Conservation (phyloP, 2,113 vertebrate genomes). For the Circaetus gallicus region DNA sequence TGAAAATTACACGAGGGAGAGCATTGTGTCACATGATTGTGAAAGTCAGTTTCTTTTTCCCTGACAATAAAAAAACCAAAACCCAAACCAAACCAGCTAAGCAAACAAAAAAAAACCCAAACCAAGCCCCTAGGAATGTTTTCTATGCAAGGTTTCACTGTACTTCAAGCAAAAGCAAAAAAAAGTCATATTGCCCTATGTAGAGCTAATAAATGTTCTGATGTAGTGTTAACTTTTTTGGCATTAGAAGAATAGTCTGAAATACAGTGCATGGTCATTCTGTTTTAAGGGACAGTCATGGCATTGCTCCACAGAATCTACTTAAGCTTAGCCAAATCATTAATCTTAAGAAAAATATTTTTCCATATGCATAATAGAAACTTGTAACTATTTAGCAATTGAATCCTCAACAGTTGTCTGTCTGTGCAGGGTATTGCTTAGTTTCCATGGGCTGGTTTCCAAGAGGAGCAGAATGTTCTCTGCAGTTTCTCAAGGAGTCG, state of each 20-base stretch:
- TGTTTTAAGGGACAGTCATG: background rate
- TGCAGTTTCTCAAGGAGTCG: background rate
- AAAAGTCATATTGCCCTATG: background rate
- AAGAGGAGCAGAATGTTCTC: background rate
- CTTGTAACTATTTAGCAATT: background rate
- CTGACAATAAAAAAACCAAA: background rate
- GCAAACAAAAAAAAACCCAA: rapidly evolving
- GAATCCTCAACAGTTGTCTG: background rate
- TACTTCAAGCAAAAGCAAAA: background rate
- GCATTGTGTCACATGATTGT: background rate
- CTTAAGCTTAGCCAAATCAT: background rate
- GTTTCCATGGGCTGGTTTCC: background rate
- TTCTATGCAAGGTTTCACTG: background rate
- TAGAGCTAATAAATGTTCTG: background rate
- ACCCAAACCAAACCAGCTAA: background rate
- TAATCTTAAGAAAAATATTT: background rate
- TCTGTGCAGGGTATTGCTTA: background rate
- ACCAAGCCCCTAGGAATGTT: background rate
- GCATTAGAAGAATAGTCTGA: background rate
- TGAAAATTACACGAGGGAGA: background rate
- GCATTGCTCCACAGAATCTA: background rate
- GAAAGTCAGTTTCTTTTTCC: background rate
- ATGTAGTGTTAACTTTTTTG: background rate
- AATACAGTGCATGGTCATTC: background rate
- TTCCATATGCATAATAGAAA: background rate